Base-by-base conservation (phyloP, 2,797 vertebrate genomes). In the Thalassophryne amazonica region DNA sequence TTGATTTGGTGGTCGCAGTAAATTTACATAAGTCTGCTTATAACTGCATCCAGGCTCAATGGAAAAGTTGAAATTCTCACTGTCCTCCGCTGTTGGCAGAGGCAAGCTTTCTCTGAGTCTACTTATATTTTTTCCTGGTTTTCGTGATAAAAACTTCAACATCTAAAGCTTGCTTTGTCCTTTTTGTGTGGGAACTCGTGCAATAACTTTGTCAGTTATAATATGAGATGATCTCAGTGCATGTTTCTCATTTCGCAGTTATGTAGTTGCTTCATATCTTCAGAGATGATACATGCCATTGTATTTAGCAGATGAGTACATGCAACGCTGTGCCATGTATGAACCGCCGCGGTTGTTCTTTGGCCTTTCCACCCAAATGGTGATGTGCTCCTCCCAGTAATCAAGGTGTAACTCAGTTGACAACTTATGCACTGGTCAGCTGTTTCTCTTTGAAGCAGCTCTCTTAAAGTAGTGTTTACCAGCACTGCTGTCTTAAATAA, bases 401-500 rank as follows among this genome's bases (percentile, higher is more conserved):
- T 56, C 65, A 50, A 68, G 60, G 43, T 67, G 50, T 27, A 58
- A 43, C 49, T 29, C 43, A 28, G 45, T 33, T 11, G 5, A 42
- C 1, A 9, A 50, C 50, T 21, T 7, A 23, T 5, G 6, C 14
- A 9, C 42, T 24, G 47, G 54, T 66, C 33, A 65, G 12, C 33
- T 40, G 55, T 40, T 14, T 32, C 24, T 5, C 31, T 69, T 66
- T 66, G 64, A 80, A 65, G 38, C n/a, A 23, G 10, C 32, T 45
- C 34, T 67, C 65, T 56, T 35, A 48, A 67, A 58, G 24, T 15
- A 34, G 48, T 56, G 49, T 74, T 73, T 67, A 75, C 75, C 63
- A 60, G 70, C 53, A 60, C 28, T 55, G 38, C 47, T 2, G 37
- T 56, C 54, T 60, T 39, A 24, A 70, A 76, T 74, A 73, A 42